phyloP scores from a whole-genome alignment of 2,888 invertebrate species.

The Callosobruchus maculatus region DNA sequence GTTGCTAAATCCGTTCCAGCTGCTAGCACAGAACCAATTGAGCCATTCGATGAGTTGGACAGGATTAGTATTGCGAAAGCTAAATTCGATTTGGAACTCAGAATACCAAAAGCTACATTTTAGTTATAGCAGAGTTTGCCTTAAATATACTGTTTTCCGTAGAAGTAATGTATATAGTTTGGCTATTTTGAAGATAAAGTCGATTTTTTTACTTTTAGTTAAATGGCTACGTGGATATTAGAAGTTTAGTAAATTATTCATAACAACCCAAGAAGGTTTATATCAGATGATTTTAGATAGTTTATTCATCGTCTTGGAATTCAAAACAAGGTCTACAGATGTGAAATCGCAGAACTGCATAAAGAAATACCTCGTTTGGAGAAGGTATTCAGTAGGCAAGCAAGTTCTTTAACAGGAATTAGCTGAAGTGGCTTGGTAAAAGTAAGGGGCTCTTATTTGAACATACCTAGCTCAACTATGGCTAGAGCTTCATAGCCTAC shows the following conservation, averaged over 20 bases:
- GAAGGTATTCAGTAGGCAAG: slow-evolving; percentile 53
- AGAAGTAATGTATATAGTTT: too few relatives aligned
- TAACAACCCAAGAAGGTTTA: slow-evolving; percentile 70
- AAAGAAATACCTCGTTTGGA: slow-evolving; percentile 74
- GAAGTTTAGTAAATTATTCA: too few relatives aligned
- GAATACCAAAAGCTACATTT: neutral
- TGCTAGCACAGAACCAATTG: slow-evolving; percentile 21
- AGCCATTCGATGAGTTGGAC: neutral
- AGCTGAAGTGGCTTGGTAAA: slow-evolving; percentile 15
- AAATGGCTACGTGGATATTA: too few relatives aligned
- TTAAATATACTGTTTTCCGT: neutral
- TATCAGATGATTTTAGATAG: slow-evolving; percentile 72
- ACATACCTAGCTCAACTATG: slow-evolving; percentile 9
- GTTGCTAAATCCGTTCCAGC: neutral
- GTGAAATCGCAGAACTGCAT: slow-evolving; percentile 76
- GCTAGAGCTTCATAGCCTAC: slow-evolving; percentile 37
- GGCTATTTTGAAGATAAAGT: too few relatives aligned
- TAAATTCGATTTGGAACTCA: slow-evolving; percentile 15
- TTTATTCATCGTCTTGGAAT: slow-evolving; percentile 83
- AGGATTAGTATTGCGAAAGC: slow-evolving; percentile 9
- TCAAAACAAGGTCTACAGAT: slow-evolving; percentile 83
- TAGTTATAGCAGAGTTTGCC: neutral
- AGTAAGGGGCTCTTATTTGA: too few relatives aligned
- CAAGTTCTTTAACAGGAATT: slow-evolving; percentile 14
- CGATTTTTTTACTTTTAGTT: too few relatives aligned